These are phyloP conservation scores for cat (Felis catus) DNA, from an alignment of 2,113 vertebrate genomes.

Conservation along the genomic window F.catus_Fca126_mat1.0 CM031424.1:3704001-3704500, in stretches of 20 bases:
- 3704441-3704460: neutral
- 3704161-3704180: fast-evolving
- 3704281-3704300: neutral
- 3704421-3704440: neutral
- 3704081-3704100: neutral
- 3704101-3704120: neutral
- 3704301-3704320: neutral
- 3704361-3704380: neutral
- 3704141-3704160: neutral
- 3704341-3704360: neutral
- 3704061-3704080: neutral
- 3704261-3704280: no score
- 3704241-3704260: no score
- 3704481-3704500: neutral
- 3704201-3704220: neutral
- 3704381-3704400: neutral
- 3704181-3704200: neutral
- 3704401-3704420: neutral
- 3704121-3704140: neutral
- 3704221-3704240: no score
- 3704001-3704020: neutral
- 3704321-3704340: neutral
- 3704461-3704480: neutral
- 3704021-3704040: neutral
- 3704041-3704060: neutral